Evolutionary conservation across 1,140 invertebrate genomes (phyloP).

Genomic region (Penaeus indicus): DNA sequence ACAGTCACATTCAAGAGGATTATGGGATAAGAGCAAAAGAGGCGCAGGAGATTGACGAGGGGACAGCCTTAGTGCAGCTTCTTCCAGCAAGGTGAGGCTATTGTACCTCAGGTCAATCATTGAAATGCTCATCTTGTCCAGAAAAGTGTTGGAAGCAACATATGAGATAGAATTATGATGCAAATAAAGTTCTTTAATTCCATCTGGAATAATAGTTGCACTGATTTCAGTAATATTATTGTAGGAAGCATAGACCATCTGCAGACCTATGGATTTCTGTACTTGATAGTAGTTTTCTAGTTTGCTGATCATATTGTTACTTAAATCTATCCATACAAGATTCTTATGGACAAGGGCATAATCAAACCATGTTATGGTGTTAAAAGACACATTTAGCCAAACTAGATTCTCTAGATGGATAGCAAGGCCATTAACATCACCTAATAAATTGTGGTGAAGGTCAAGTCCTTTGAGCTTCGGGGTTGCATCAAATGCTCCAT

Average conservation of each 20-base stretch:
- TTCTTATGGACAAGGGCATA: conserved; percentile 89
- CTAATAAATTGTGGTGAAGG: conserved; percentile 86
- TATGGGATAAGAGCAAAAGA: conserved; percentile 87
- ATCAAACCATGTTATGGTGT: conserved; percentile 89
- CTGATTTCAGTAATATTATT: conserved; percentile 85
- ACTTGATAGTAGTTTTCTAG: conserved; percentile 88
- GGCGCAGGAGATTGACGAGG: conserved; percentile 70
- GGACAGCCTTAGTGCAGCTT: conserved; percentile 81
- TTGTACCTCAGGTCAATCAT: conserved; percentile 91
- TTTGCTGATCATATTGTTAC: conserved; percentile 87
- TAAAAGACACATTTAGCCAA: conserved; percentile 89
- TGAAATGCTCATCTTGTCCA: conserved; percentile 84
- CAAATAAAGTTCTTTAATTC: conserved; percentile 88
- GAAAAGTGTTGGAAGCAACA: conserved; percentile 86
- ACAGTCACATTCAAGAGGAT: conserved; percentile 91
- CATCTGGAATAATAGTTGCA: conserved; percentile 86
- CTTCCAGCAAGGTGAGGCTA: conserved; percentile 83
- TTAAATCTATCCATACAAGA: conserved; percentile 90
- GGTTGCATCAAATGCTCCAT: conserved; percentile 85
- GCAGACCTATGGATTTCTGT: conserved; percentile 77
- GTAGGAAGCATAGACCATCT: conserved; percentile 84
- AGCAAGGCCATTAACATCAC: conserved; percentile 89
- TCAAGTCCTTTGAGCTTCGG: conserved; percentile 85
- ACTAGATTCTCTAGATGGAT: conserved; percentile 82
- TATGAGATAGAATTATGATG: conserved; percentile 88